phyloP scores from a whole-genome alignment of 2,888 invertebrate species.

The Andrena flavipes region DNA sequence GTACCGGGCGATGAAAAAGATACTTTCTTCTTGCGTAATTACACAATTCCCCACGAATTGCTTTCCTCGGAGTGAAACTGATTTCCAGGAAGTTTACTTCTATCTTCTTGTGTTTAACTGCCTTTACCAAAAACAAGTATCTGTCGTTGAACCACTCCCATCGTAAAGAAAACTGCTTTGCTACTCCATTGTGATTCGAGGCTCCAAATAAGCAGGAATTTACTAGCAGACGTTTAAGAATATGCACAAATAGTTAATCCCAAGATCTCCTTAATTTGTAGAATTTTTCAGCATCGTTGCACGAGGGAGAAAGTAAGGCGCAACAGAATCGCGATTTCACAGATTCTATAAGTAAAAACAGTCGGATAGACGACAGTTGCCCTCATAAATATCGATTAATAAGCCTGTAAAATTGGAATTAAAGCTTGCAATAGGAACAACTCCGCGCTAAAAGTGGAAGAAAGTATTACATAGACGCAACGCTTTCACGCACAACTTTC shows the following conservation, averaged over 20 bases:
- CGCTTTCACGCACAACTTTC: slow-evolving; percentile 48
- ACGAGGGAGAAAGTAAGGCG: slow-evolving; percentile 50
- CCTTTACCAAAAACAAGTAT: not conserved
- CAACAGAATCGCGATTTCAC: not conserved
- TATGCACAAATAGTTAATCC: too few species aligned
- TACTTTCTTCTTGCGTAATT: slow-evolving; percentile 29
- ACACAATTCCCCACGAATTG: slow-evolving; percentile 12
- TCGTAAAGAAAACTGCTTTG: not conserved
- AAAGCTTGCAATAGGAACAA: not conserved
- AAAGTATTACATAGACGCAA: slow-evolving; percentile 2
- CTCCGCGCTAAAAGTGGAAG: slow-evolving; percentile 19
- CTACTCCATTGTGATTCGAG: not conserved
- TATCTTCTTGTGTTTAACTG: not conserved
- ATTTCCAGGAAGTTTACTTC: not conserved
- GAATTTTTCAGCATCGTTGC: not conserved
- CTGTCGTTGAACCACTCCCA: not conserved
- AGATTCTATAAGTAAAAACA: not conserved
- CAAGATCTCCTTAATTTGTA: not conserved
- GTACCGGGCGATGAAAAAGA: not conserved
- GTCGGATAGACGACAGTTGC: not conserved
- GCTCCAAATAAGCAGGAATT: not conserved
- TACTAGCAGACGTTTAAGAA: not conserved
- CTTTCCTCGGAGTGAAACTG: slow-evolving; percentile 26
- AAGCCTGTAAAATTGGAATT: not conserved
- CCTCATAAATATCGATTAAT: not conserved